phyloP scores from a whole-genome alignment of 2,113 vertebrate genomes.

The Gracilinanus agilis region DNA sequence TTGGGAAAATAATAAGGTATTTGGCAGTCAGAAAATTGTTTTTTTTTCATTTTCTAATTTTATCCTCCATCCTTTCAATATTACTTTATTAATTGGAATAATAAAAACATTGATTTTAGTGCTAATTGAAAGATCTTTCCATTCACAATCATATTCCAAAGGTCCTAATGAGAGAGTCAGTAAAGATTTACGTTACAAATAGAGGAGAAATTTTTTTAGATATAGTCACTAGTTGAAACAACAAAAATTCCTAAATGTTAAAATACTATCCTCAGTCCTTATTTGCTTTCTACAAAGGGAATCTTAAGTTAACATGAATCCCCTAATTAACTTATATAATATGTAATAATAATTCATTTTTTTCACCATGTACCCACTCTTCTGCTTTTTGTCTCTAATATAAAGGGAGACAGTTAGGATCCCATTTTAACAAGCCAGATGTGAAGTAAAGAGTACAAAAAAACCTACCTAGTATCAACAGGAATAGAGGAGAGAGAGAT shows the following conservation, averaged over 20 bases:
- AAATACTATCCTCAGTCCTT: neutral
- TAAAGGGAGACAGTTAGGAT: neutral
- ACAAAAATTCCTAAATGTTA: neutral
- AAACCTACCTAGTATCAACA: neutral
- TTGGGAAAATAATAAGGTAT: neutral
- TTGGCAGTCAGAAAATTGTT: neutral
- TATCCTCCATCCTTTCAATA: neutral
- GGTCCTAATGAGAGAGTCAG: neutral
- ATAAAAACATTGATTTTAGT: neutral
- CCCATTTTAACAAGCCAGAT: neutral
- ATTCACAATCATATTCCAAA: neutral
- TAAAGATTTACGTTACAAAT: neutral
- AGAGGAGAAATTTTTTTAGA: neutral
- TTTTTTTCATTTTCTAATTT: neutral
- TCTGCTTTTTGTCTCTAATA: neutral
- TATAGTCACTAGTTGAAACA: neutral
- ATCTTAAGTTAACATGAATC: neutral
- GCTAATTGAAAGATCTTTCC: neutral
- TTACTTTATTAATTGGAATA: neutral
- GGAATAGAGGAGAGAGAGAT: neutral
- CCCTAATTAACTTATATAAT: neutral
- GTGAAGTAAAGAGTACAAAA: neutral
- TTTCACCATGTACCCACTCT: neutral
- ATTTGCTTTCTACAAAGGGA: neutral
- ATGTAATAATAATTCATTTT: neutral